Evolutionary conservation across 1,140 invertebrate species (phyloP).

Genomic region (Orchesella cincta): DNA sequence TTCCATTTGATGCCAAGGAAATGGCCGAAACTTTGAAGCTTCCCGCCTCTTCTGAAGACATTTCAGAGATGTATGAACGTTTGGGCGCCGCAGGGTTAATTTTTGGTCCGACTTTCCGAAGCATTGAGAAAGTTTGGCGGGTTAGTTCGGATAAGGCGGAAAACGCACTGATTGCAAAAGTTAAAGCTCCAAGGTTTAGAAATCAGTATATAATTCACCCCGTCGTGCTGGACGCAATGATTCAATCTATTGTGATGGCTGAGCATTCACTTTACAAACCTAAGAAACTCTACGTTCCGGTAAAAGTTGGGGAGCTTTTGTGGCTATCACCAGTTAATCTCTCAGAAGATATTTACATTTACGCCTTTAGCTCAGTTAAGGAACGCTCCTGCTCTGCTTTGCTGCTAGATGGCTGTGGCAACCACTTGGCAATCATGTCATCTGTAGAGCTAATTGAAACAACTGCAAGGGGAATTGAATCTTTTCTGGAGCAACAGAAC

Average conservation of each 20-base stretch:
- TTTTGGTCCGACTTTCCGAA: background rate
- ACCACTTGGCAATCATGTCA: constrained; percentile 25
- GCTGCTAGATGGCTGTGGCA: constrained; percentile 12
- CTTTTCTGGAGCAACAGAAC: constrained; percentile 8
- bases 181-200: background rate
- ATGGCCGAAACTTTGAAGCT: too few species aligned
- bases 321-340: background rate
- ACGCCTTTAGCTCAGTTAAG: background rate
- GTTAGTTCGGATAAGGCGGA: background rate
- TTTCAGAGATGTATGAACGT: background rate
- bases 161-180: background rate
- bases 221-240: constrained; percentile 38
- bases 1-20: too few species aligned
- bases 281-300: constrained; percentile 33
- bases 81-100: background rate
- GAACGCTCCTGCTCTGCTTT: background rate
- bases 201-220: constrained; percentile 34
- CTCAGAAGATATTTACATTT: background rate
- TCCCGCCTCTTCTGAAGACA: too few species aligned
- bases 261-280: background rate
- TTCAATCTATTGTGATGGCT: constrained; percentile 34
- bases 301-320: constrained; percentile 34
- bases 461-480: constrained; percentile 6
- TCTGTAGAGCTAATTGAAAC: constrained; percentile 29
- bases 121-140: background rate